Evolutionary conservation across 2,113 vertebrate species (phyloP).

Genomic region (Ploceus nigricollis): DNA sequence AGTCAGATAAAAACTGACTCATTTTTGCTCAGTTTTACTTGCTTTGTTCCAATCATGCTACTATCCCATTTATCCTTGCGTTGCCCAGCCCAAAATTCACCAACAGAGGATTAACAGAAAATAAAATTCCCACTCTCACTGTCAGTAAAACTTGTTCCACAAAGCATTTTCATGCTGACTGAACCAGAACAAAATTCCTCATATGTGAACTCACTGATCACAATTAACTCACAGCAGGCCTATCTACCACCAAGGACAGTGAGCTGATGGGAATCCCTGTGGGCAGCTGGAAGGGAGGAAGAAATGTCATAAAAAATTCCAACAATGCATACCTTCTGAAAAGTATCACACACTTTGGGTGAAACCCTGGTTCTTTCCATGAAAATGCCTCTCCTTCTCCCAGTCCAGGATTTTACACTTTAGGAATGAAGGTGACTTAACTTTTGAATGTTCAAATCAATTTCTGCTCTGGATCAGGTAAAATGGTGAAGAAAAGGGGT

Average conservation of each 20-base stretch:
- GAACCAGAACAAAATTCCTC: neutral
- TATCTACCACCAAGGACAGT: neutral
- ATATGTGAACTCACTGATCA: neutral
- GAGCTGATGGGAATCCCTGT: neutral
- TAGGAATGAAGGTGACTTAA: neutral
- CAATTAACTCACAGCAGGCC: neutral
- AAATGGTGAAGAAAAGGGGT: neutral
- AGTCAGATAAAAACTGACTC: neutral
- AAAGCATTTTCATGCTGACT: neutral
- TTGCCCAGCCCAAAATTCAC: neutral
- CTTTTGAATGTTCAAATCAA: neutral
- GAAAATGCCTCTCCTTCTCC: neutral
- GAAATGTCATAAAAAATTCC: neutral
- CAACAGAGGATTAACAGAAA: neutral
- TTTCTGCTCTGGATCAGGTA: neutral
- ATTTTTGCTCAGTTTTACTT: neutral
- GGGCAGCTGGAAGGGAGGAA: neutral
- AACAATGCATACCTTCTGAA: neutral
- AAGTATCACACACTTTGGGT: neutral
- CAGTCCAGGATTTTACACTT: neutral
- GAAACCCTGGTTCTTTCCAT: neutral
- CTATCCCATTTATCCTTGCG: neutral
- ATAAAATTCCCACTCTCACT: neutral
- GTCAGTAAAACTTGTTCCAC: neutral
- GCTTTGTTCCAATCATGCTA: neutral